Evolutionary conservation across 2,113 vertebrate species (phyloP), one percentile per base, ranked within the genome.

Genomic region (Chitala chitala): DNA sequence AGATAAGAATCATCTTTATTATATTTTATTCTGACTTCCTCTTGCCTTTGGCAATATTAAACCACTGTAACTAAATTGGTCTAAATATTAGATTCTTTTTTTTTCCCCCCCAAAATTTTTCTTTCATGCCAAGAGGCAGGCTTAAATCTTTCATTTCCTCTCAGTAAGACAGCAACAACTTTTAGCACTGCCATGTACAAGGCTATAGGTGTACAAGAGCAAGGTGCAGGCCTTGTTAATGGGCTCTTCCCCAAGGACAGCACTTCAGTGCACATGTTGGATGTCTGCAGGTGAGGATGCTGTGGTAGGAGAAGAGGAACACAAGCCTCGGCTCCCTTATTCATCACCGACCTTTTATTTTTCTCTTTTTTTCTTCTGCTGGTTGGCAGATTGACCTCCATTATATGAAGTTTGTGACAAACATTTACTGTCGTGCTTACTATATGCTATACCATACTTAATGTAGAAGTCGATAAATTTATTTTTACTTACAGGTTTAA

Each of bases 181-280:
- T n/a, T n/a, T 51, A n/a, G 20, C 15, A 3, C 4, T 5, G 71
- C 42, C 55, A 5, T 69, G 46, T 13, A 29, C 22, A 46, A 61
- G 53, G 71, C 59, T 72, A 48, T 9, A 6, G 15, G 17, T 59
- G 24, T 48, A 59, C 24, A 72, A 20, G 42, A 31, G 36, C 1
- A 20, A 12, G 53, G 69, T 74, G 17, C 15, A 71, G 63, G 51
- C 61, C 36, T 38, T 65, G 24, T 8, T 36, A 65, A 29, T 77
- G 66, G 75, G 63, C 76, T 42, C 64, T 38, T 51, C 53, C 71
- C 64, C 66, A 79, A 79, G 78, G 74, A 78, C 68, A 56, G 8
- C 48, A 46, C 58, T 59, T 50, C 42, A 65, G 31, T 56, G 55
- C 53, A 77, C 75, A 75, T 77, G 79, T 75, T 66, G 53, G 54